Percentiles rank a stretch among this genome's conserved stretches.
Conservation (phyloP, 2,797 vertebrate genomes). For the Halcyon chelicuti region DNA sequence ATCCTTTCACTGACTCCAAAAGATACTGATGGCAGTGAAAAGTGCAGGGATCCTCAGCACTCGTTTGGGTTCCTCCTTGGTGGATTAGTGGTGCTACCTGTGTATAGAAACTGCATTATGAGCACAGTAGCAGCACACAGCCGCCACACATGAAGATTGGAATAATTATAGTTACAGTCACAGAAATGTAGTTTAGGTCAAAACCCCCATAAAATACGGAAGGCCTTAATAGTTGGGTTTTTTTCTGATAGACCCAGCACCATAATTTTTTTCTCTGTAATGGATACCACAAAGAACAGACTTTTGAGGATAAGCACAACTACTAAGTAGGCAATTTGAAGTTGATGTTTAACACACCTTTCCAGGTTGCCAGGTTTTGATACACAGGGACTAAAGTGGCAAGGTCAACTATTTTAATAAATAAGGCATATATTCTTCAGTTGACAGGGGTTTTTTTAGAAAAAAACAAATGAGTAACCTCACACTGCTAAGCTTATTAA, state of each 20-base stretch:
- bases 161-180: neutral
- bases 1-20: neutral
- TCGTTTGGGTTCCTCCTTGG: neutral
- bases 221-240: neutral
- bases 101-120: neutral
- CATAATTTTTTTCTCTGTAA: neutral
- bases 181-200: neutral
- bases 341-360: neutral
- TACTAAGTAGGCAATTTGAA: neutral
- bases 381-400: neutral
- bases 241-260: neutral
- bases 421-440: neutral
- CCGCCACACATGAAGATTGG: neutral
- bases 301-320: neutral
- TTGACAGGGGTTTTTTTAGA: neutral
- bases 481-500: neutral
- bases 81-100: neutral
- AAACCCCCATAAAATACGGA: neutral
- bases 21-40: neutral
- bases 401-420: neutral
- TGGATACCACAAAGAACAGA: neutral
- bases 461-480: neutral
- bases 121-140: neutral
- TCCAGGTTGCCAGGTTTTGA: neutral
- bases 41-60: neutral